Percentiles rank a stretch among this genome's conserved stretches.
These are phyloP conservation scores for Scartelaos histophorus DNA, from an alignment of 2,113 vertebrate species.

Conservation along the genomic window DNA sequence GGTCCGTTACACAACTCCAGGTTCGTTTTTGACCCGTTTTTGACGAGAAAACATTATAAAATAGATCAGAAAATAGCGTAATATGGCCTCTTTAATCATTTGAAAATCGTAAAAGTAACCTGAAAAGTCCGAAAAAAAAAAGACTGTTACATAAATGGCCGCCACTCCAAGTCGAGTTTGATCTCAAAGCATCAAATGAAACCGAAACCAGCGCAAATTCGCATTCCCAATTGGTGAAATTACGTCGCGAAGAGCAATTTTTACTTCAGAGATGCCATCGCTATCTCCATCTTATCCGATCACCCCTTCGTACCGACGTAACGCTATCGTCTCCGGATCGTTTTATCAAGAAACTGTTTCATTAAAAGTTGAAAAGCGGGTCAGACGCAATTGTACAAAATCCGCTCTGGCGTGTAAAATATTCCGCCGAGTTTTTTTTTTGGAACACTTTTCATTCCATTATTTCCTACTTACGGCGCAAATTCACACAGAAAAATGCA, in stretches of 20 bases:
- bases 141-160: neutral
- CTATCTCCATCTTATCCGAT: conserved; percentile 2
- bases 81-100: no score
- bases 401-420: neutral
- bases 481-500: conserved; percentile 8
- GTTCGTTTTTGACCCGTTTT: no score
- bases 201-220: neutral
- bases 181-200: neutral
- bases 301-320: neutral
- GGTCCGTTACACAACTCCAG: no score
- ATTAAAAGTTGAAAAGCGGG: neutral
- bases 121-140: neutral
- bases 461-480: neutral
- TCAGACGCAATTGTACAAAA: conserved; percentile 8
- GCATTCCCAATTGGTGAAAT: neutral
- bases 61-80: no score
- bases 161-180: neutral
- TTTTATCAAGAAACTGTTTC: neutral
- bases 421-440: neutral
- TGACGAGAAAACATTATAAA: no score
- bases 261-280: neutral
- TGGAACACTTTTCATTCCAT: conserved; percentile 7
- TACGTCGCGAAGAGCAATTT: neutral
- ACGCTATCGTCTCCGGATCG: conserved; percentile 2
- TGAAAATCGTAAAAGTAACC: neutral